Base-by-base conservation (phyloP, 1,140 invertebrate species). In the Sycophaga agraensis region DNA sequence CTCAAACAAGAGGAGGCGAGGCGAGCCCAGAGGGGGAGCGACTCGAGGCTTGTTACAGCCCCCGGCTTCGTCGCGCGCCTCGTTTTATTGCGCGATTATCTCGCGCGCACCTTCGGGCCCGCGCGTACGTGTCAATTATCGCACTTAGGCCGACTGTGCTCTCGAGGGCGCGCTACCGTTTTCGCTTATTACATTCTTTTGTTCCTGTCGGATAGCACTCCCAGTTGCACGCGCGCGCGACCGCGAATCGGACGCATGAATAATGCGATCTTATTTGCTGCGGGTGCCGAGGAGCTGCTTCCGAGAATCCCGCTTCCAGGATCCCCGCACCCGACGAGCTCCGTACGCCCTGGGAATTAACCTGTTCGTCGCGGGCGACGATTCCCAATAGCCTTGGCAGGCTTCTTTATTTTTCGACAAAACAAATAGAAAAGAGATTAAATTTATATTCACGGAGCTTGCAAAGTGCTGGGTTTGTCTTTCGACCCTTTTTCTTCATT, bases 201-300 rank as follows among this genome's bases (percentile, higher is more conserved):
- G 35, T 7, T 8, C 9, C 26, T 40, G 3, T 16, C 28, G 1
- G n/a, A n/a, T n/a, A n/a, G n/a, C n/a, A n/a, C n/a, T n/a, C n/a
- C n/a, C n/a, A n/a, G n/a, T n/a, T n/a, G n/a, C n/a, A n/a, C n/a
- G n/a, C n/a, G n/a, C n/a, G n/a, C 39, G 40, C 34, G 35, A 31
- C 48, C 26, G 31, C 39, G 55, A 63, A 63, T 63, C 61, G 24
- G 55, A 63, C 55, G 61, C 55, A 63, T 63, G 61, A 63, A 63
- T 63, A 63, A 63, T 63, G 61, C 31, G 61, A 63, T 58, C 61
- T 63, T 53, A 40, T 50, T 63, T 45, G 9, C 22, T 39, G n/a
- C 28, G 48, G 55, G 53, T 28, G 34, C 19, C 24, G 26, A 19
- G 22, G 40, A 45, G 17, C 40, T 63, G 58, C 61, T 58, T n/a